phyloP scores from a whole-genome alignment of 2,888 invertebrate genomes.

The Cephalotes varians region DNA sequence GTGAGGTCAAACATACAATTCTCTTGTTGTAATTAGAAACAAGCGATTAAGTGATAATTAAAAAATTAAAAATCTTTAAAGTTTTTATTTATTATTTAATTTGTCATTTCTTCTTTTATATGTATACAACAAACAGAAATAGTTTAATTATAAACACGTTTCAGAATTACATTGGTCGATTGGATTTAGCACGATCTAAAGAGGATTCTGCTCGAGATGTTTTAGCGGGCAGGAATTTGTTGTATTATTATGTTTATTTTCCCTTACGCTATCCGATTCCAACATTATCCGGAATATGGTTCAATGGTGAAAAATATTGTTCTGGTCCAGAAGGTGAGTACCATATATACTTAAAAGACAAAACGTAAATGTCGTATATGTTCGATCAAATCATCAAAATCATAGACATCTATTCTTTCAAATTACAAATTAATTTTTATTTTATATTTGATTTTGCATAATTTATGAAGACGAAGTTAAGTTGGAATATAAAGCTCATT shows the following conservation, averaged over 20 bases:
- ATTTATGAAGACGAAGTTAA: background rate
- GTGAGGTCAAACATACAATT: no score
- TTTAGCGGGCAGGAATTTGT: slow-evolving; percentile 74
- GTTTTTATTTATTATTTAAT: no score
- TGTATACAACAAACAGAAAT: no score
- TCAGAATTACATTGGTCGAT: slow-evolving; percentile 79
- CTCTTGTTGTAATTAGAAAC: no score
- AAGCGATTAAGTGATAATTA: no score
- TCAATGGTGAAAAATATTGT: slow-evolving; percentile 78
- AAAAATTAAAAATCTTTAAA: no score
- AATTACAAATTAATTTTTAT: background rate
- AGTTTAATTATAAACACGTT: slow-evolving; percentile 38
- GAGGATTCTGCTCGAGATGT: slow-evolving; percentile 76
- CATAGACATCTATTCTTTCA: background rate
- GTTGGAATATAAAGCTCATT: background rate
- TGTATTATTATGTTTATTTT: slow-evolving; percentile 80
- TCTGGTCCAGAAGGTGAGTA: slow-evolving; percentile 76
- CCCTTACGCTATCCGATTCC: slow-evolving; percentile 81
- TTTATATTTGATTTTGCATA: background rate
- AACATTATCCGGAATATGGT: slow-evolving; percentile 76
- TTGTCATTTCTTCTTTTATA: no score
- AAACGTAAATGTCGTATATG: background rate
- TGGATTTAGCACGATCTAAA: slow-evolving; percentile 79
- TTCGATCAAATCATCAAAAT: background rate
- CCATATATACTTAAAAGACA: background rate